Percentiles rank a stretch among this genome's conserved stretches.
These are phyloP conservation scores for Pachycephala philippinensis DNA, from an alignment of 2,113 vertebrate species.

Conservation along the genomic window DNA sequence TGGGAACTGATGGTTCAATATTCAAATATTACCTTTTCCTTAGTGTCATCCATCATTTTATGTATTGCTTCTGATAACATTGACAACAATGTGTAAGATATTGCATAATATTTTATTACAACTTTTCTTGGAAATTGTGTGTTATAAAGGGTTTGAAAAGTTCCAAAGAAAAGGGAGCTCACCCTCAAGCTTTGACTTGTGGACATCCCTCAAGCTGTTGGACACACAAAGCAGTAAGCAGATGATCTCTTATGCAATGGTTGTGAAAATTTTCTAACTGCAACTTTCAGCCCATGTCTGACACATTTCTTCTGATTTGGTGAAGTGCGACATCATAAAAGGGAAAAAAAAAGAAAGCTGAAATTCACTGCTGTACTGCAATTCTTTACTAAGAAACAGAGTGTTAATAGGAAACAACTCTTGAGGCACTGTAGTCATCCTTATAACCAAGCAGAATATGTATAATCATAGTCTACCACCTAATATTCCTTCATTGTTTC, in stretches of 20 bases:
- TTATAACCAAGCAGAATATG: neutral
- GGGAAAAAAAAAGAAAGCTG: neutral
- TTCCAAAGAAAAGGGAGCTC: neutral
- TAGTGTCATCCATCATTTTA: neutral
- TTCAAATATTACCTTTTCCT: neutral
- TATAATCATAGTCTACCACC: neutral
- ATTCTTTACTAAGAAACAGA: neutral
- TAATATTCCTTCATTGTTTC: neutral
- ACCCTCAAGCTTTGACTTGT: neutral
- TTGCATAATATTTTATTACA: neutral
- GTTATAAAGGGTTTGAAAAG: neutral
- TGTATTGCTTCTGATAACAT: neutral
- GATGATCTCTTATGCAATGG: neutral
- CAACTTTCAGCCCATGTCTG: neutral
- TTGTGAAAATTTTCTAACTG: neutral
- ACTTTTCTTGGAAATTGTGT: neutral
- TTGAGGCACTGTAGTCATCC: neutral
- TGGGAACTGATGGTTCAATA: neutral
- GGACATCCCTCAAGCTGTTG: neutral
- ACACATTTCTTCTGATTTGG: neutral
- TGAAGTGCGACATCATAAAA: neutral
- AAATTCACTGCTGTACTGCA: neutral
- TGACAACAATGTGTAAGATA: neutral
- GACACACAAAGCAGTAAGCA: neutral
- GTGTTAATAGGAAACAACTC: neutral